Conservation (phyloP, 2,888 invertebrate species). For the Pristionchus mayeri region DNA sequence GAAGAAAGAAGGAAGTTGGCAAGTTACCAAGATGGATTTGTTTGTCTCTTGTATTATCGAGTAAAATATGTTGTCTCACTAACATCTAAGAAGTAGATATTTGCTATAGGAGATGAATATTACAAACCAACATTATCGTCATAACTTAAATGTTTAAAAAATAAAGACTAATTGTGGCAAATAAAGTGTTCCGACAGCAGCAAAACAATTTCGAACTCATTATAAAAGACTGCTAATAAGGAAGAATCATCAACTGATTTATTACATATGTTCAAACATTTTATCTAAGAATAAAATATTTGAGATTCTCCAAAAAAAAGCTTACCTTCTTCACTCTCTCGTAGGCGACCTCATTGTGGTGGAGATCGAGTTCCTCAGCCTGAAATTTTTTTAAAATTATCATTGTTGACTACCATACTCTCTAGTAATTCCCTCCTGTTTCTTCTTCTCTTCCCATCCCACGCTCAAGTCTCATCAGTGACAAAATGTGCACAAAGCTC, state of each 20-base stretch:
- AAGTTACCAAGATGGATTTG: background rate
- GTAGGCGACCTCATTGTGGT: constrained; percentile 71
- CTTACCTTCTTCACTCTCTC: constrained; percentile 44
- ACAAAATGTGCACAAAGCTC: constrained; percentile 35
- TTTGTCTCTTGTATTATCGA: background rate
- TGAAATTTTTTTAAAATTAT: too few relatives aligned
- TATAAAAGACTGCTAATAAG: too few relatives aligned
- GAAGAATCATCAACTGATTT: too few relatives aligned
- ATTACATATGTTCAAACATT: too few relatives aligned
- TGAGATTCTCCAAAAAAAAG: background rate
- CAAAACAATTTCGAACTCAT: background rate
- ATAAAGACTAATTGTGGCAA: background rate
- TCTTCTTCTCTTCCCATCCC: constrained; percentile 1
- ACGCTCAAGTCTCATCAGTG: constrained; percentile 28
- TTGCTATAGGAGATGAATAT: too few relatives aligned
- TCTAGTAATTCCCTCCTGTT: background rate
- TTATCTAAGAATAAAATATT: background rate
- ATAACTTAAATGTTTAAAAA: too few relatives aligned
- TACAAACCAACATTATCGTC: too few relatives aligned
- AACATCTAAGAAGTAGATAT: too few relatives aligned
- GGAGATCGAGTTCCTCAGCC: constrained; percentile 64
- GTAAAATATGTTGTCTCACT: too few relatives aligned
- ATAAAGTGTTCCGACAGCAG: background rate
- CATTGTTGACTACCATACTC: constrained; percentile 23
- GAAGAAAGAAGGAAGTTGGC: background rate